Base-by-base conservation (phyloP, 2,888 invertebrate species). In the Eurois occulta region DNA sequence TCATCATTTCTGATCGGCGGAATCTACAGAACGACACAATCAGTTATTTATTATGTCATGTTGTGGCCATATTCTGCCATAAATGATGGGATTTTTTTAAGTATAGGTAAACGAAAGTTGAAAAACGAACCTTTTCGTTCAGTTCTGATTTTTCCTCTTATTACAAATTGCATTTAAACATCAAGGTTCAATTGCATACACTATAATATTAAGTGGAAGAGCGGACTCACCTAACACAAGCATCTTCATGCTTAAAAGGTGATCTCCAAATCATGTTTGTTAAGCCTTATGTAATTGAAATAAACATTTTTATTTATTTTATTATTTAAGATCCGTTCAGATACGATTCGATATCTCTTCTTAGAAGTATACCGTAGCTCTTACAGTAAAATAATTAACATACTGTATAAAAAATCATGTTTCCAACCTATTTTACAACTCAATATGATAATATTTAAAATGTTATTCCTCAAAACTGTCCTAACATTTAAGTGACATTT, bases 341-440 rank as follows among this genome's bases (percentile, higher is more conserved):
- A n/a, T n/a, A 35, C 3, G 21, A 41, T 28, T n/a, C 5, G 10
- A 24, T 10, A 28, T 77, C 11, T 21, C 8, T 38, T 32, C n/a
- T 21, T 76, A n/a, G 2, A 41, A 55, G 11, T 1, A 46, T 35
- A 32, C 21, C 1, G 28, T 38, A 38, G 18, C 24, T 52, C 18
- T 38, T 21, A 55, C 38, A 16, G 28, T 64, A 55, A 43, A 64
- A 38, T 28, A 38, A 71, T 71, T 72, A 48, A 18, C 55, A 58
- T 55, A 38, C 2, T 11, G 41, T 21, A 80, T 28, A 65, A 79
- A 78, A 48, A n/a, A 7, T n/a, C 5, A 43, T 28, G 75, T 79
- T 75, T 67, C 80, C 7, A 80, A 76, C 76, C 69, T 41, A 80
- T 66, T 69, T 80, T 65, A 21, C 35, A 13, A 21, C 21, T 43